A percentile compares a stretch with the other conserved stretches of the same genome.
Evolutionary conservation across 2,113 vertebrate species (phyloP).

Genomic region (Misgurnus mizolepis): DNA sequence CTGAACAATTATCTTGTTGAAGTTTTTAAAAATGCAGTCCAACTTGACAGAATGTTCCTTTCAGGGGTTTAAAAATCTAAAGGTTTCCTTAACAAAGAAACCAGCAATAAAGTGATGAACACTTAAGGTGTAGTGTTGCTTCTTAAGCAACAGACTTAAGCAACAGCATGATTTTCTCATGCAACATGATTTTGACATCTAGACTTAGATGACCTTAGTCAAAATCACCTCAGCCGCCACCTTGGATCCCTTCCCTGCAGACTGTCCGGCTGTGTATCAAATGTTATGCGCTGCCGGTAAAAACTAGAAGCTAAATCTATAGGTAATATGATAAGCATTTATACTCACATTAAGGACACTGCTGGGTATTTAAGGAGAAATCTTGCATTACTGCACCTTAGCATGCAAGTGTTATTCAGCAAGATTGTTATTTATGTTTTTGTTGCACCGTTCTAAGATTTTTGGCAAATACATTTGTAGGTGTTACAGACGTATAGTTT

Average conservation of each 20-base stretch:
- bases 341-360: constrained; percentile 10
- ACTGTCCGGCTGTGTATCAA: constrained; percentile 18
- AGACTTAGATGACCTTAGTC: background rate
- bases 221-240: background rate
- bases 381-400: background rate
- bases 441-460: constrained; percentile 7
- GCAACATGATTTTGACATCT: constrained; percentile 5
- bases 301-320: constrained; percentile 42
- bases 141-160: no score
- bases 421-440: background rate
- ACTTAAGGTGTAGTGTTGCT: background rate
- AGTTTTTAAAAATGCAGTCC: background rate
- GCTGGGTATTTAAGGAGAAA: background rate
- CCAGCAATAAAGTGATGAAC: no score
- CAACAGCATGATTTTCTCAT: background rate
- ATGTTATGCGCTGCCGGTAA: constrained; percentile 46
- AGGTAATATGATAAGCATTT: constrained; percentile 44
- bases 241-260: constrained; percentile 12
- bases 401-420: background rate
- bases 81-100: no score
- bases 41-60: background rate
- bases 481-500: background rate
- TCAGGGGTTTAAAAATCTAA: background rate
- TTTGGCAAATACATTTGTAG: constrained; percentile 5
- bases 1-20: background rate